phyloP scores from a whole-genome alignment of 1,140 invertebrate species.

The Ptiloglossa arizonensis region DNA sequence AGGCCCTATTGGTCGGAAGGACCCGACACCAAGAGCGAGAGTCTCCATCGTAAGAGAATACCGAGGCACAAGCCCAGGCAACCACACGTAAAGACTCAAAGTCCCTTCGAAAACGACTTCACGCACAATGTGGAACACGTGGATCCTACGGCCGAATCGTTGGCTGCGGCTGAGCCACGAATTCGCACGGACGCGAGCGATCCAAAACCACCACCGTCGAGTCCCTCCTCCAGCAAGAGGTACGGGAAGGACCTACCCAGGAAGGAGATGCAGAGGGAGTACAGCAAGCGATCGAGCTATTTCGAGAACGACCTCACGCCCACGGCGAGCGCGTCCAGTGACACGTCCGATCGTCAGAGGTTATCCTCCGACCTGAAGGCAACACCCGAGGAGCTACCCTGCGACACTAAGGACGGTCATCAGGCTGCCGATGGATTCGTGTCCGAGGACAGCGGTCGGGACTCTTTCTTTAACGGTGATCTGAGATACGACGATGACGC shows the following conservation, averaged over 20 bases:
- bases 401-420: conserved; percentile 65
- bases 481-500: conserved; percentile 77
- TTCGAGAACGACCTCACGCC: conserved; percentile 90
- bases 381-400: conserved; percentile 73
- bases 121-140: conserved; percentile 77
- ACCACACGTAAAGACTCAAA: conserved; percentile 78
- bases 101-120: conserved; percentile 88
- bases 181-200: conserved; percentile 67
- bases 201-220: conserved; percentile 67
- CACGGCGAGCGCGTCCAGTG: conserved; percentile 78
- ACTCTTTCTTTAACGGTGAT: conserved; percentile 77
- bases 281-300: conserved; percentile 77
- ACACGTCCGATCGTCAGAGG: conserved; percentile 73
- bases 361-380: conserved; percentile 73
- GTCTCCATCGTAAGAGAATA: conserved; percentile 77
- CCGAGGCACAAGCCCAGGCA: conserved; percentile 75
- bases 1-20: conserved; percentile 77
- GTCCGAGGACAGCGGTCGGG: conserved; percentile 69
- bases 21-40: conserved; percentile 74
- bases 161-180: conserved; percentile 71
- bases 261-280: conserved; percentile 57
- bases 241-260: conserved; percentile 68
- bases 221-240: conserved; percentile 62
- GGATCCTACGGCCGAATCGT: conserved; percentile 52
- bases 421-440: conserved; percentile 66